phyloP scores from a whole-genome alignment of 2,888 invertebrate species.

The Cosmia pyralina region DNA sequence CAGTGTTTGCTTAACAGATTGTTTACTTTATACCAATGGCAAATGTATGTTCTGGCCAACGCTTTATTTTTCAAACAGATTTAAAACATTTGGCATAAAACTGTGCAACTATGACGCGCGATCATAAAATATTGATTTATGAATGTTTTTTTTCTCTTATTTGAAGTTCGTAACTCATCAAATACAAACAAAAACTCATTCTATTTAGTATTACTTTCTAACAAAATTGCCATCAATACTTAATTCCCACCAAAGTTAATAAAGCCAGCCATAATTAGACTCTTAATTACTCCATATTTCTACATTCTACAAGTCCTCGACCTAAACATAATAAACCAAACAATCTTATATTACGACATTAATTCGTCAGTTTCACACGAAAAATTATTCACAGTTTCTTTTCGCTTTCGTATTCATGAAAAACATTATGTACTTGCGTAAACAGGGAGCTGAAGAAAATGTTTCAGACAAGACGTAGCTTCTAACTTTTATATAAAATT shows the following conservation, averaged over 20 bases:
- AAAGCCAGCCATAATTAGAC: constrained; percentile 10
- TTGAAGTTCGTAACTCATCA: not conserved
- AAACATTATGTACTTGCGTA: constrained; percentile 54
- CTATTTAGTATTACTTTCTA: not conserved
- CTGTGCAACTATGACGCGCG: not conserved
- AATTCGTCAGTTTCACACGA: constrained; percentile 55
- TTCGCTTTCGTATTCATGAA: constrained; percentile 62
- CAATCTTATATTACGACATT: constrained; percentile 53
- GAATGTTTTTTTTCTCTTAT: not conserved
- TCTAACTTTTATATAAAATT: constrained; percentile 51
- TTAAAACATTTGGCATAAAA: not conserved
- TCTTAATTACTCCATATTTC: constrained; percentile 28
- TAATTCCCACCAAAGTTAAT: constrained; percentile 6
- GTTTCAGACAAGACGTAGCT: constrained; percentile 22
- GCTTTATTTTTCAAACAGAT: constrained; percentile 2
- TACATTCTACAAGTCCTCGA: constrained; percentile 15
- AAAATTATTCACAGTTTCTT: constrained; percentile 54
- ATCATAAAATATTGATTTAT: not conserved
- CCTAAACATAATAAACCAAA: constrained; percentile 26
- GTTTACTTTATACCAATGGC: not conserved
- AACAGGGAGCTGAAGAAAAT: constrained; percentile 36
- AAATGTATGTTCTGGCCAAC: not conserved
- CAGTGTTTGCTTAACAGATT: not conserved
- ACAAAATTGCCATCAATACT: not conserved
- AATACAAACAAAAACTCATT: not conserved